phyloP scores from a whole-genome alignment of 2,888 invertebrate species.

The Troides oblongomaculatus region DNA sequence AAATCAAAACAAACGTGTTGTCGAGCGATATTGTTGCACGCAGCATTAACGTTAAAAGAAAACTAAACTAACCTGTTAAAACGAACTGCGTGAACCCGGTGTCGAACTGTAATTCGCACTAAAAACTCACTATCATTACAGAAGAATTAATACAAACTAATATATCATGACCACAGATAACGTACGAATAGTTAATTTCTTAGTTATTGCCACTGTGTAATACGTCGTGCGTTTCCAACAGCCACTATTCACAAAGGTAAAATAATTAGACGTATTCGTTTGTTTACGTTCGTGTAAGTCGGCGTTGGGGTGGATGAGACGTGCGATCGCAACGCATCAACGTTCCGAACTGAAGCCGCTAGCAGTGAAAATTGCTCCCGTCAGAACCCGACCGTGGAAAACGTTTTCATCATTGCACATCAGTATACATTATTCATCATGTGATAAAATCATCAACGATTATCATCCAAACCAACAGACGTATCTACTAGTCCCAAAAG shows the following conservation, averaged over 20 bases:
- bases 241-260: conserved; percentile 16
- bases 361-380: conserved; percentile 54
- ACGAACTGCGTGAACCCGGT: conserved; percentile 35
- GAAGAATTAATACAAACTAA: neutral
- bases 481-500: too few species aligned
- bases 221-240: conserved; percentile 12
- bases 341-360: conserved; percentile 46
- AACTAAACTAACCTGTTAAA: conserved; percentile 47
- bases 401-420: conserved; percentile 52
- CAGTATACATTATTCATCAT: neutral
- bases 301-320: conserved; percentile 30
- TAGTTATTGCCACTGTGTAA: neutral
- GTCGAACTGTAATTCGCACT: conserved; percentile 4
- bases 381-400: conserved; percentile 56
- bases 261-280: conserved; percentile 15
- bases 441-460: neutral
- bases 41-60: conserved; percentile 32
- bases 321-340: conserved; percentile 40
- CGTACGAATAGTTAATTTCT: neutral
- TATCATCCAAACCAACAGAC: neutral
- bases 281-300: conserved; percentile 45
- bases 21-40: conserved; percentile 33
- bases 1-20: conserved; percentile 40
- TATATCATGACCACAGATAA: conserved; percentile 6
- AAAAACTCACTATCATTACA: neutral